phyloP scores from a whole-genome alignment of 2,797 vertebrate species.

The Oryzias sinensis region DNA sequence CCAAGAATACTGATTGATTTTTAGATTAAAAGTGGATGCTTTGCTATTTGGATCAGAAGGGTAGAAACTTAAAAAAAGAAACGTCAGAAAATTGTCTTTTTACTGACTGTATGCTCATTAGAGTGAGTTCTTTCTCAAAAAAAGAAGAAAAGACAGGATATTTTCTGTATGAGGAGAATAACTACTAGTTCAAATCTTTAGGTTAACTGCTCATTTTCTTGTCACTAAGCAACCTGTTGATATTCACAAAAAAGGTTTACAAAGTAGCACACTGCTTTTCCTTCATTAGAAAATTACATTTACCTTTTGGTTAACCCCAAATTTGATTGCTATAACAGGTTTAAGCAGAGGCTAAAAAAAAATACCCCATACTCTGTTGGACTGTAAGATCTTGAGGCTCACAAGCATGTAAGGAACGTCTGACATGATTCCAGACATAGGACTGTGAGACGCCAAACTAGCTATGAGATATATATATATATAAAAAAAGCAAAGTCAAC shows the following conservation, averaged over 20 bases:
- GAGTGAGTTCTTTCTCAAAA: background rate
- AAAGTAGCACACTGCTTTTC: background rate
- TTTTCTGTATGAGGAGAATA: slow-evolving; percentile 1
- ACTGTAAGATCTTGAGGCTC: slow-evolving; percentile 6
- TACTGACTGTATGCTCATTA: background rate
- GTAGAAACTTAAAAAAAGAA: background rate
- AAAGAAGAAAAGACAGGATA: background rate
- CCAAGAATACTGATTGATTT: background rate
- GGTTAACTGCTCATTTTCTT: background rate
- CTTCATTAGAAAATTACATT: background rate
- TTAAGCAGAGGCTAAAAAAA: background rate
- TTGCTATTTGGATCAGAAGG: background rate
- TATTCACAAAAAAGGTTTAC: background rate
- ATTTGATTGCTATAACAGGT: too few species aligned
- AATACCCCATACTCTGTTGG: background rate
- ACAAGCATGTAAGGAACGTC: slow-evolving; percentile 49
- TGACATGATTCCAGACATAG: slow-evolving; percentile 44
- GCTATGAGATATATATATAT: background rate
- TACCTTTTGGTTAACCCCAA: too few species aligned
- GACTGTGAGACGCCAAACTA: slow-evolving; percentile 26
- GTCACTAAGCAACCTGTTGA: slow-evolving; percentile 17
- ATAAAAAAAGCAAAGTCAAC: slow-evolving; percentile 5
- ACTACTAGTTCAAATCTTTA: background rate
- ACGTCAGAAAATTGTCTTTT: background rate
- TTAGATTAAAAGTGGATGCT: slow-evolving; percentile 2